Conservation (phyloP, 1,140 invertebrate genomes). For the Drosophila pallidifrons region DNA sequence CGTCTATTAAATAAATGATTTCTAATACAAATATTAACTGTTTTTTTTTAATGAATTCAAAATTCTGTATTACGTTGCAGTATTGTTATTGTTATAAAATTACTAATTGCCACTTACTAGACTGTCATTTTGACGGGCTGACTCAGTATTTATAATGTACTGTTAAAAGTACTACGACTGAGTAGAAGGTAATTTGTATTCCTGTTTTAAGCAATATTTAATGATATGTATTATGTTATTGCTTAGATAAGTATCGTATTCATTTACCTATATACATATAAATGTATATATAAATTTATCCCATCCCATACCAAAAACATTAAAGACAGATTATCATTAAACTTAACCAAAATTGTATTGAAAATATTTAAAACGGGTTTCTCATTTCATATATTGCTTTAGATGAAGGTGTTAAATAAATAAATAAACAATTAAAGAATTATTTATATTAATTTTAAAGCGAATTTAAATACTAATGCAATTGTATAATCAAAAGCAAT, state of each 20-base stretch:
- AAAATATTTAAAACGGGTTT: no score
- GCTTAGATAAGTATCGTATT: neutral
- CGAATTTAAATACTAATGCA: no score
- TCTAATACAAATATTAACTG: neutral
- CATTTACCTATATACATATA: neutral
- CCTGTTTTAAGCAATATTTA: conserved; percentile 12
- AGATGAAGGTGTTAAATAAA: no score
- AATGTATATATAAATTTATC: no score
- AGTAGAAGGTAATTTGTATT: conserved; percentile 2
- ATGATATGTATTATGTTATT: conserved; percentile 8
- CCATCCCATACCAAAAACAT: neutral
- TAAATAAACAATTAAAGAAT: no score
- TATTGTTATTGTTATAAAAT: neutral
- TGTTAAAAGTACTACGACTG: neutral
- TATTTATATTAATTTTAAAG: no score
- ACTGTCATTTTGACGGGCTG: conserved; percentile 16
- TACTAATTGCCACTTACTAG: conserved; percentile 19
- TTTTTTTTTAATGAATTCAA: neutral
- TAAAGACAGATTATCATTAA: no score
- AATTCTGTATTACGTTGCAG: neutral
- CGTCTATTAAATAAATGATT: neutral
- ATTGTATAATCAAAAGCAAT: no score
- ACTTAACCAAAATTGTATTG: no score
- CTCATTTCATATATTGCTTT: no score
- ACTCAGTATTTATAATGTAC: neutral